These are phyloP conservation scores for Cygnus olor DNA, from an alignment of 2,797 vertebrate genomes.

Conservation along the genomic window DNA sequence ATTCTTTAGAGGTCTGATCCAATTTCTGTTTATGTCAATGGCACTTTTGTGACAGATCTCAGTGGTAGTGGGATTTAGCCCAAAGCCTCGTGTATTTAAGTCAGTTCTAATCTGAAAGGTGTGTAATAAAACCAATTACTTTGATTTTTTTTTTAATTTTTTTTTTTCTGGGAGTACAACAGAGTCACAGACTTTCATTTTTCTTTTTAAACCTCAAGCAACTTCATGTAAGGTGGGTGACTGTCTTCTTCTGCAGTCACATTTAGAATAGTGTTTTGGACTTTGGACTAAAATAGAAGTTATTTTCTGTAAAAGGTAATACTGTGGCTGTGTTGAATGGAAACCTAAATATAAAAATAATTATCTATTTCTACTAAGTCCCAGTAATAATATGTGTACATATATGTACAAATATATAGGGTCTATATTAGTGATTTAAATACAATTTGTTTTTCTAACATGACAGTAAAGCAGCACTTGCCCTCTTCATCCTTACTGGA, in stretches of 20 bases:
- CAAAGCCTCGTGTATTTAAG: conserved; percentile 33
- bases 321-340: neutral
- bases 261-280: neutral
- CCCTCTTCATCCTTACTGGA: neutral
- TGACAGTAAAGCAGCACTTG: neutral
- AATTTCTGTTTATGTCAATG: conserved; percentile 27
- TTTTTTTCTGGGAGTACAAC: neutral
- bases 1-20: neutral
- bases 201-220: conserved; percentile 8
- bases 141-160: neutral
- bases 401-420: neutral
- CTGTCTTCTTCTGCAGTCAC: neutral
- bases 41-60: conserved; percentile 16
- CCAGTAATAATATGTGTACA: neutral
- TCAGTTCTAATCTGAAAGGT: conserved; percentile 31
- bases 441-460: neutral
- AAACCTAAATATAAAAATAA: neutral
- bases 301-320: neutral
- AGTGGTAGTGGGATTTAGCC: conserved; percentile 29
- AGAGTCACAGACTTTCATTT: conserved; percentile 3
- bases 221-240: neutral
- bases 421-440: neutral
- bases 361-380: neutral
- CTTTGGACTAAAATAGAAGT: neutral
- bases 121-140: conserved; percentile 41